Evolutionary conservation across 2,113 vertebrate species (phyloP).

Genomic region (Spea multiplicata): DNA sequence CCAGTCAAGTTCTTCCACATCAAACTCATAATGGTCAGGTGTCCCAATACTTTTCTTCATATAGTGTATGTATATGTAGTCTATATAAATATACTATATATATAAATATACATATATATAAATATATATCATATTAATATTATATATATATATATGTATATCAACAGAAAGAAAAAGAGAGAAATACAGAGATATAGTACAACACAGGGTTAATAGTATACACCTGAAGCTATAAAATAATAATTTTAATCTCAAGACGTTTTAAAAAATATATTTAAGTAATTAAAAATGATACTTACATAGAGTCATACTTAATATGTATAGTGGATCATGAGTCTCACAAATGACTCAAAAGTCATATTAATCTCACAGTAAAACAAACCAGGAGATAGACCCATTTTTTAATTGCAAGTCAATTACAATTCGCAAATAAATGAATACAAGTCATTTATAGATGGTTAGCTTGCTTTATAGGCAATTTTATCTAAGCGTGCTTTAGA

Average conservation of each 20-base stretch:
- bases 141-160: no score
- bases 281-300: background rate
- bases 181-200: no score
- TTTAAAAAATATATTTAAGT: background rate
- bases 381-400: slow-evolving; percentile 15
- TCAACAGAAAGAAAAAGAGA: no score
- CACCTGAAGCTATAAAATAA: background rate
- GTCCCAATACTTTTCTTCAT: no score
- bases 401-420: slow-evolving; percentile 45
- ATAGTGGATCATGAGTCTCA: background rate
- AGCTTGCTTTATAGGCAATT: slow-evolving; percentile 42
- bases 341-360: slow-evolving; percentile 49
- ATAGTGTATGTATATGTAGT: no score
- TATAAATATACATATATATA: no score
- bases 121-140: no score
- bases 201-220: background rate
- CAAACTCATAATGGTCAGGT: no score
- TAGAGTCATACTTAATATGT: background rate
- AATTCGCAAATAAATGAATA: slow-evolving; percentile 23
- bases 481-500: slow-evolving; percentile 13
- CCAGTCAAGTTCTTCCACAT: no score
- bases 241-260: background rate
- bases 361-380: slow-evolving; percentile 24
- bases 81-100: no score
- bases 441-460: slow-evolving; percentile 22